These are phyloP conservation scores for Myiotriccus ornatus DNA, from an alignment of 2,797 vertebrate species.

Conservation along the genomic window DNA sequence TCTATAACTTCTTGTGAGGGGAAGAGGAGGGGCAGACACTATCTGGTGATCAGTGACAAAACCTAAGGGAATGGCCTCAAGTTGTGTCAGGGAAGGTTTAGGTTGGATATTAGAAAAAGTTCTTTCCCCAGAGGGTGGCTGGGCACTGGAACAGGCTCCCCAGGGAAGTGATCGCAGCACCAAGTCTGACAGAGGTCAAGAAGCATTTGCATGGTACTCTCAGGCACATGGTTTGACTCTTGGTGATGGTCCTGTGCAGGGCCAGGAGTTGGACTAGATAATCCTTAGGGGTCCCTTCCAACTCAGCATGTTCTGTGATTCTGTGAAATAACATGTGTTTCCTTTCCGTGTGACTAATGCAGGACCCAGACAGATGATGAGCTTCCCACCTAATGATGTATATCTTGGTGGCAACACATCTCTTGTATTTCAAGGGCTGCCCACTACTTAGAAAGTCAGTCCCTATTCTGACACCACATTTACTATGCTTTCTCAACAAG, in stretches of 20 bases:
- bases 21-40: background rate
- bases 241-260: background rate
- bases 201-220: background rate
- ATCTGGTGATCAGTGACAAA: background rate
- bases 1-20: background rate
- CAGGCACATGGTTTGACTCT: background rate
- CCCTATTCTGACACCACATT: background rate
- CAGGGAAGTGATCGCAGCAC: background rate
- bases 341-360: background rate
- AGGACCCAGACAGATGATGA: background rate
- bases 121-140: background rate
- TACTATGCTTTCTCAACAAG: background rate
- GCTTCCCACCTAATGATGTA: background rate
- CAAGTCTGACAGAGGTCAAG: background rate
- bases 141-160: background rate
- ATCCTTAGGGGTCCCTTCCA: background rate
- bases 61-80: background rate
- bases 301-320: background rate
- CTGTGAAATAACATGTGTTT: background rate
- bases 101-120: background rate
- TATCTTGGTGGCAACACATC: background rate
- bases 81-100: background rate
- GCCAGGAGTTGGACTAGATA: background rate
- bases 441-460: background rate
- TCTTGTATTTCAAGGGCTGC: background rate